Conservation (phyloP, 2,888 invertebrate species). For the Vandiemenella viatica region DNA sequence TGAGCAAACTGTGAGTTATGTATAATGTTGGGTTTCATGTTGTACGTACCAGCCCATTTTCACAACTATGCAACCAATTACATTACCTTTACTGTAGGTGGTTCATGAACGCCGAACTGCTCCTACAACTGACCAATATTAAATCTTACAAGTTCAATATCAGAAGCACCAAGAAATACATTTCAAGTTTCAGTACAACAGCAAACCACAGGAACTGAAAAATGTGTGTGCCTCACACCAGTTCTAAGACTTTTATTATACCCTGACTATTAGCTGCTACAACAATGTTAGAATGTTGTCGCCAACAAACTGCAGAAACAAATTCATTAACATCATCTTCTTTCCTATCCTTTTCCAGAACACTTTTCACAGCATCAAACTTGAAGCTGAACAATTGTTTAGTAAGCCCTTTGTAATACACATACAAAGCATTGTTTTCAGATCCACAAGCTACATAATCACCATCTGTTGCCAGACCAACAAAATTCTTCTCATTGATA, state of each 20-base stretch:
- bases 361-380: constrained; percentile 68
- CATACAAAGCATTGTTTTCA: constrained; percentile 82
- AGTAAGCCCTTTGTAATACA: constrained; percentile 80
- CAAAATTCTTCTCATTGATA: constrained; percentile 90
- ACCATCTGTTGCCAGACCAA: constrained; percentile 81
- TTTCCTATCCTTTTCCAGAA: constrained; percentile 56
- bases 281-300: constrained; percentile 66
- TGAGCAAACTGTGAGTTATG: too few relatives aligned
- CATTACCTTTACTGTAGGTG: too few relatives aligned
- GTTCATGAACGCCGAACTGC: too few relatives aligned
- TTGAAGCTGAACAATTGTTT: constrained; percentile 74
- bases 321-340: constrained; percentile 84
- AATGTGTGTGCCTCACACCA: constrained; percentile 38
- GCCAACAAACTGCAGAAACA: constrained; percentile 91
- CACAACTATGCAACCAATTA: too few relatives aligned
- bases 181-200: neutral
- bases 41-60: too few relatives aligned
- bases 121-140: too few relatives aligned
- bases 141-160: too few relatives aligned
- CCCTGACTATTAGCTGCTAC: constrained; percentile 91
- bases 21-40: too few relatives aligned
- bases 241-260: constrained; percentile 72
- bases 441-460: constrained; percentile 89
- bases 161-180: too few relatives aligned
- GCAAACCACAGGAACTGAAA: too few relatives aligned